Conservation (phyloP, 2,113 vertebrate genomes). For the Mustelus asterias region DNA sequence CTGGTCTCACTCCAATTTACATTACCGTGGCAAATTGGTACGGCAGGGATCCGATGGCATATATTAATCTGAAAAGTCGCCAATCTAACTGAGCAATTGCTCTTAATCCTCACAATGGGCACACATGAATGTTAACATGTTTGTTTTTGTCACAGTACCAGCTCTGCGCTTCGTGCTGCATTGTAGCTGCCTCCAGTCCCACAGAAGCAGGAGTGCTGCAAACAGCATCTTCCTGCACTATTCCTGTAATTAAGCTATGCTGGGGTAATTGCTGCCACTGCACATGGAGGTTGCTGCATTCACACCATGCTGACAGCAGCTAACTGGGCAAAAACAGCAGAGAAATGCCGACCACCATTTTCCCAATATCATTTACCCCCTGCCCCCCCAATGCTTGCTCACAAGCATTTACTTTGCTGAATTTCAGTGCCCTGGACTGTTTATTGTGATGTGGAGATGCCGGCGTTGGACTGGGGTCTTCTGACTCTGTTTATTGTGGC, state of each 20-base stretch:
- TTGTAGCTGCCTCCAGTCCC: not conserved
- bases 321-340: not conserved
- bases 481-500: not conserved
- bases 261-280: not conserved
- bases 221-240: not conserved
- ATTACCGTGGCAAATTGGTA: not conserved
- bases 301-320: not conserved
- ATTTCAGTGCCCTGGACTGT: not conserved
- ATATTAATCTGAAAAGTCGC: not conserved
- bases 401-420: not conserved
- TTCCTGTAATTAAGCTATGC: not conserved
- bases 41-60: not conserved
- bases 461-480: too few species aligned
- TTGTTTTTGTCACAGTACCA: not conserved
- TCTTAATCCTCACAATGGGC: not conserved
- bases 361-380: too few species aligned
- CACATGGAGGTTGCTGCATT: not conserved
- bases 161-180: not conserved
- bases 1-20: too few species aligned
- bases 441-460: too few species aligned
- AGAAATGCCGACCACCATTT: not conserved
- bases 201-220: not conserved
- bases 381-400: not conserved
- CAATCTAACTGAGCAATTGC: not conserved
- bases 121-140: not conserved